phyloP scores from a whole-genome alignment of 1,140 invertebrate species.

The Elysia chlorotica region DNA sequence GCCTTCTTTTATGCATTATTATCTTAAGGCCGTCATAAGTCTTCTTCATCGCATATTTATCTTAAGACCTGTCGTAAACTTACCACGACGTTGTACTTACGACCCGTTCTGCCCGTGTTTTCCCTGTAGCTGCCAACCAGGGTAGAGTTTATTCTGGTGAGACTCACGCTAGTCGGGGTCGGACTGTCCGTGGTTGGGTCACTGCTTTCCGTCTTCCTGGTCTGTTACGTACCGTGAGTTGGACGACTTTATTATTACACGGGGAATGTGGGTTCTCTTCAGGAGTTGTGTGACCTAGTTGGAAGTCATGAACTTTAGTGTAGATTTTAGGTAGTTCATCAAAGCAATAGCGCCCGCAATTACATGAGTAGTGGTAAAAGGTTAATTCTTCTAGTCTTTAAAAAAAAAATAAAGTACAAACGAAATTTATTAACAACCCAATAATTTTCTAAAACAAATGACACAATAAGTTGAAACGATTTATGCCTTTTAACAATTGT shows the following conservation, averaged over 20 bases:
- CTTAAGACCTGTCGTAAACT: too few relatives aligned
- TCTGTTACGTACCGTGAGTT: constrained; percentile 42
- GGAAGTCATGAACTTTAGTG: too few relatives aligned
- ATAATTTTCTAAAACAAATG: neutral
- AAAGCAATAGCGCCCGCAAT: neutral
- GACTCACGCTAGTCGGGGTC: constrained; percentile 34
- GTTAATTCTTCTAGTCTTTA: neutral
- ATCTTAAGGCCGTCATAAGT: too few relatives aligned
- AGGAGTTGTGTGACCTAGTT: too few relatives aligned
- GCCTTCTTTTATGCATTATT: too few relatives aligned
- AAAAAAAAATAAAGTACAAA: neutral
- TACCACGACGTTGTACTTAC: too few relatives aligned
- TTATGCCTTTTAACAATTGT: neutral
- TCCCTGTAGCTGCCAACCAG: constrained; percentile 27
- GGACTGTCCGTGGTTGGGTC: constrained; percentile 37
- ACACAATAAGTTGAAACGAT: neutral
- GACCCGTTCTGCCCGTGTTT: too few relatives aligned
- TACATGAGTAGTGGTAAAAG: neutral
- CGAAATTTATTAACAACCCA: neutral
- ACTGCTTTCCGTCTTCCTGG: constrained; percentile 34
- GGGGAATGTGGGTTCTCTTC: too few relatives aligned
- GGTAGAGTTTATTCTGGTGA: constrained; percentile 30
- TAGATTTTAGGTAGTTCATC: neutral
- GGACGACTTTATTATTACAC: too few relatives aligned
- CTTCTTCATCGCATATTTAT: too few relatives aligned